Evolutionary conservation across 1,140 invertebrate species (phyloP).

Genomic region (Steinernema khuongi): DNA sequence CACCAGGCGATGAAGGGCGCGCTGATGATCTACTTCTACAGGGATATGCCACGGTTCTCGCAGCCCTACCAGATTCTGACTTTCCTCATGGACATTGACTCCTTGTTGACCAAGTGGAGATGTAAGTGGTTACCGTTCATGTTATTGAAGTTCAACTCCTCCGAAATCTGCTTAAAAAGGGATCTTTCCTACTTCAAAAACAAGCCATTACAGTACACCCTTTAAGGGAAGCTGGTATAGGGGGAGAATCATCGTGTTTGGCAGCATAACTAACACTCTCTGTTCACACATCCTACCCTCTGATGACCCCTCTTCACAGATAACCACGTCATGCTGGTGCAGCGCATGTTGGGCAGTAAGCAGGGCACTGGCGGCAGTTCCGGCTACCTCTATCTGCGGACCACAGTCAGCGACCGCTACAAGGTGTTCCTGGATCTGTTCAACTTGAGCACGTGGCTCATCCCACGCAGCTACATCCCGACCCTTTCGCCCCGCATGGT

Average conservation of each 20-base stretch:
- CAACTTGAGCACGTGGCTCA: slow-evolving; percentile 89
- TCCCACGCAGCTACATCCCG: slow-evolving; percentile 83
- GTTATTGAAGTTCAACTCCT: too few relatives aligned
- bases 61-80: slow-evolving; percentile 90
- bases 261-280: too few relatives aligned
- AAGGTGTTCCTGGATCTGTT: slow-evolving; percentile 96
- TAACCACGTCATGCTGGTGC: slow-evolving; percentile 97
- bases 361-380: slow-evolving; percentile 95
- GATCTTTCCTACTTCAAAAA: slow-evolving; percentile 15
- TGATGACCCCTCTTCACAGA: slow-evolving; percentile 65
- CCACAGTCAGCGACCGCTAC: slow-evolving; percentile 95
- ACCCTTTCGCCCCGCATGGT: slow-evolving; percentile 68
- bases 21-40: slow-evolving; percentile 91
- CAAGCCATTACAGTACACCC: background rate
- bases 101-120: slow-evolving; percentile 96
- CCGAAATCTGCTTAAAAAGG: too few relatives aligned
- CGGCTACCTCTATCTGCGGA: slow-evolving; percentile 92
- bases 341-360: slow-evolving; percentile 95
- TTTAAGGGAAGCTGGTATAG: too few relatives aligned
- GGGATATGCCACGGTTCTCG: slow-evolving; percentile 90
- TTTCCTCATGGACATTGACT: slow-evolving; percentile 93
- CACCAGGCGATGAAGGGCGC: slow-evolving; percentile 87
- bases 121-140: slow-evolving; percentile 70
- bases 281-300: background rate
- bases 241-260: too few relatives aligned